Base-by-base conservation (phyloP, 2,797 vertebrate species). In the Valencia hispanica region DNA sequence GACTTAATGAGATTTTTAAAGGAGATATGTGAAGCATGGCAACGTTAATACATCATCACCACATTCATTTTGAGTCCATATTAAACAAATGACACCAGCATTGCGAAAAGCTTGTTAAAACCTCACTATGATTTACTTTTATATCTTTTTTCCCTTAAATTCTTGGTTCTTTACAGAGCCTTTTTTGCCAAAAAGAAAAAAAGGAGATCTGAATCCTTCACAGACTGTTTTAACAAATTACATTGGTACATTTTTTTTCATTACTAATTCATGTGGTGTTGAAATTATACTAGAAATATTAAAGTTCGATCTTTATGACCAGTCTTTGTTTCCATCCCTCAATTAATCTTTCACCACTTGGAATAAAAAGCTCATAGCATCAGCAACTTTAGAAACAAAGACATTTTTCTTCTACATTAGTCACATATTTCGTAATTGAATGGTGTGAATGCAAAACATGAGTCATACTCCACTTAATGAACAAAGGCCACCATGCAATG, bases 401-500 rank as follows among this genome's bases (percentile, higher is more conserved):
- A 43, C 0, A 43, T 22, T 72, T 71, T 41, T 45, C 51, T 36
- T 34, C n/a, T 20, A 47, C 27, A 48, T 65, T 55, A 50, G 36
- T 17, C 47, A 39, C 22, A 30, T 73, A 15, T 74, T 27, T 73
- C 30, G 1, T 17, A 32, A 74, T 25, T 22, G 0, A 48, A 25
- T 41, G 43, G 36, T 51, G 75, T 30, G 68, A 65, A 71, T 72
- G 80, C 61, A 77, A 25, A 78, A 72, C 72, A 14, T 57, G 34
- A 36, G 27, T 78, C 47, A 71, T 4, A 34, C 65, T 79, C 65
- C 51, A 72, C 32, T 76, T 66, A 73, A 84, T 68, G 36, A 34
- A 53, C 14, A 43, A 18, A 66, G 71, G 88, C 84, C 69, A 87
- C 48, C 93, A 94, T 94, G 93, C 93, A 92, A 73, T 82, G 87